Base-by-base conservation (phyloP, 92 coral and sea anemone genomes). In the Epizoanthus ramosus region DNA sequence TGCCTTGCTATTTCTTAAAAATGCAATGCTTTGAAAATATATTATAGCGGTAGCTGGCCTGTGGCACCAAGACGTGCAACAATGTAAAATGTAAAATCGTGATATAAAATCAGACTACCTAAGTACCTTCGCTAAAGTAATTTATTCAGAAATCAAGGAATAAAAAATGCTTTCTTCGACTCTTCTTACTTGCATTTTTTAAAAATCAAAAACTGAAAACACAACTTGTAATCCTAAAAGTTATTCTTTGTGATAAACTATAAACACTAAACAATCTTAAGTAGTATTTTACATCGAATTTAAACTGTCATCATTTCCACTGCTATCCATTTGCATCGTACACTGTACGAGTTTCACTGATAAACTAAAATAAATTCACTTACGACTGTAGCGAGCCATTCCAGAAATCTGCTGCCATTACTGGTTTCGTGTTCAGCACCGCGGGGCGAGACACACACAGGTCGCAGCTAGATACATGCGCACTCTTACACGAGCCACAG, bases 391-490 rank as follows among this genome's bases (percentile, higher is more conserved):
- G 68, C 25, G 90, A 83, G 56, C 86, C 85, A 16, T 85, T 94
- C 98, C 98, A 93, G 80, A 93, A 93, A 58, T 84, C 91, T 37
- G 98, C 84, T 92, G 92, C 90, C 47, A 74, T 88, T 21, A 19
- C 81, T 23, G 82, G 50, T 77, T 24, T 61, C 21, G 71, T 57
- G 33, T 52, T 21, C 71, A 77, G 66, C 63, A 23, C 53, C 19
- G 5, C 33, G 16, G 58, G 68, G 43, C 57, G 70, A 60, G 22
- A 22, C 41, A 65, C 57, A 5, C 43, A 37, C 24, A 23, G 70
- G 56, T 21, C 3, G 75, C 3, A 71, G 35, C 22, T 28, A 6
- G 8, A 61, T 53, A 61, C 45, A 9, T 41, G 56, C n/a, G 50
- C 54, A 22, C 58, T 39, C 21, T 59, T 39, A 77, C 25, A 13